phyloP scores from a whole-genome alignment of 2,888 invertebrate species.

The Athalia rosae region DNA sequence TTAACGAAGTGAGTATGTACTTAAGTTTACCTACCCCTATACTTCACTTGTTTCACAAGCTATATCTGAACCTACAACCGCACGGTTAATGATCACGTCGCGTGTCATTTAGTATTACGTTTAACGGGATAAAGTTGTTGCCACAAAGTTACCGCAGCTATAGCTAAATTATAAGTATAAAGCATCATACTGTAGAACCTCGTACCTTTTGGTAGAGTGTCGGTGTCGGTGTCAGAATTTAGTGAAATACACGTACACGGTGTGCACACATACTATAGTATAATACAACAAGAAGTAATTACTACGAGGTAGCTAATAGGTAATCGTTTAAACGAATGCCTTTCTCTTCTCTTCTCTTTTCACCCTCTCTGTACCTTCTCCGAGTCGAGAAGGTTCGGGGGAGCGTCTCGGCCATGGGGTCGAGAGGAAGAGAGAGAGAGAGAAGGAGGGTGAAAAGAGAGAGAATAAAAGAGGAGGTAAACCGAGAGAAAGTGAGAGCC shows the following conservation, averaged over 20 bases:
- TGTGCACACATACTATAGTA: too few species aligned
- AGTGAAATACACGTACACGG: too few species aligned
- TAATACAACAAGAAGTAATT: constrained; percentile 26
- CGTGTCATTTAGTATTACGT: constrained; percentile 19
- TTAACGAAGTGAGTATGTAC: too few species aligned
- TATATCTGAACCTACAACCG: too few species aligned
- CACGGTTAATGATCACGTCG: constrained; percentile 24
- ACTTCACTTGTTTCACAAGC: too few species aligned
- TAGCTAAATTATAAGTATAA: not conserved
- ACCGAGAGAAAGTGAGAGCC: constrained; percentile 5
- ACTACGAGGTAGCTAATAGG: constrained; percentile 27
- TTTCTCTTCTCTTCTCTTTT: too few species aligned
- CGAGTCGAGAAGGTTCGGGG: constrained; percentile 26
- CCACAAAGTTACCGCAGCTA: not conserved
- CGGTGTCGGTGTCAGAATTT: too few species aligned
- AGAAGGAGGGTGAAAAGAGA: not conserved
- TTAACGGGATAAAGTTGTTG: constrained; percentile 29
- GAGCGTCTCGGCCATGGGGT: constrained; percentile 1
- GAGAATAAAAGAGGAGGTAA: not conserved
- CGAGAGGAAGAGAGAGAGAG: not conserved
- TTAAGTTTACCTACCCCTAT: too few species aligned
- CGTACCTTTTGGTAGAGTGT: too few species aligned
- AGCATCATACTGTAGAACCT: too few species aligned
- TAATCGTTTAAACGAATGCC: constrained; percentile 41
- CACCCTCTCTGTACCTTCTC: not conserved